Conservation (phyloP, 1,140 invertebrate genomes). For the Mizuhopecten yessoensis region DNA sequence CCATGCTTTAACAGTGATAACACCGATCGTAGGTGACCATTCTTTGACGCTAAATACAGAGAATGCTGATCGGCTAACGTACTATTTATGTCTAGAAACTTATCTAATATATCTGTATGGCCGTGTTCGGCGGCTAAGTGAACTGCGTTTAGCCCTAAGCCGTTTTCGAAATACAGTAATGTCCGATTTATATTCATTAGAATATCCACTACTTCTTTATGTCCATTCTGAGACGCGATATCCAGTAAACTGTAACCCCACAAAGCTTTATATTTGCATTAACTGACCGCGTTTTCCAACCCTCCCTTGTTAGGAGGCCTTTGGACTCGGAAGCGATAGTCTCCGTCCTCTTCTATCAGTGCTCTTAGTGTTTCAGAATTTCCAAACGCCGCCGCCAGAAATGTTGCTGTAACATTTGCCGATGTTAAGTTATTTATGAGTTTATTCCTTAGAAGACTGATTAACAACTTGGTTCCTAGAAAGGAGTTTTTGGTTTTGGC, state of each 20-base stretch:
- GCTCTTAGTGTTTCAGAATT: conserved; percentile 30
- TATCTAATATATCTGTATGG: conserved; percentile 26
- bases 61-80: conserved; percentile 13
- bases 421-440: neutral
- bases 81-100: neutral
- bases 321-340: neutral
- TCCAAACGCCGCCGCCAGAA: conserved; percentile 41
- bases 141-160: neutral
- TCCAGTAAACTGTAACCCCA: conserved; percentile 43
- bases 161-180: neutral
- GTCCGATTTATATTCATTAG: neutral
- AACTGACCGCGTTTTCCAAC: neutral
- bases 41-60: conserved; percentile 21
- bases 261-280: conserved; percentile 35
- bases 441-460: neutral
- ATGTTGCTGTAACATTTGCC: neutral
- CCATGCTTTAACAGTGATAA: neutral
- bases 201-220: neutral
- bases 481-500: neutral
- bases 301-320: neutral
- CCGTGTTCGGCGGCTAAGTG: conserved; percentile 44
- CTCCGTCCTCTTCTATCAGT: neutral
- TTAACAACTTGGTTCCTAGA: neutral
- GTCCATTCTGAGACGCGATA: conserved; percentile 49
- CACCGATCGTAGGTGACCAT: neutral